These are phyloP conservation scores for Furcula furcula DNA, from an alignment of 2,888 invertebrate genomes.

Conservation along the genomic window DNA sequence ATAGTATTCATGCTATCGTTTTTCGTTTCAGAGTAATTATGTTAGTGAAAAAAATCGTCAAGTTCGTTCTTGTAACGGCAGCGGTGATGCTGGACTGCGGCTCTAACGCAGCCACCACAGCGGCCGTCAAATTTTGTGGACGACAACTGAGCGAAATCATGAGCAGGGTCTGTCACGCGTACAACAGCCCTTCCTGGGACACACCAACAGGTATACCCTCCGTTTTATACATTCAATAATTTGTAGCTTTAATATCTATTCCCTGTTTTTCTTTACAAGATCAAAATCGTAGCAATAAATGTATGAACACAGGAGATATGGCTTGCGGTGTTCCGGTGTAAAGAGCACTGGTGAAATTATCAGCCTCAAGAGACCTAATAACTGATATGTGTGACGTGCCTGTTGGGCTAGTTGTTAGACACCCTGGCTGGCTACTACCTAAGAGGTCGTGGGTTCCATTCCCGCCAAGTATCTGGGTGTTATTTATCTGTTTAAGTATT, in stretches of 20 bases:
- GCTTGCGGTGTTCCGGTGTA: no score
- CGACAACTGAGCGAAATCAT: constrained; percentile 67
- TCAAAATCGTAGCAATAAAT: no score
- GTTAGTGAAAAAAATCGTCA: constrained; percentile 53
- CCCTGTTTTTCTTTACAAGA: no score
- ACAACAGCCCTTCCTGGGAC: constrained; percentile 73
- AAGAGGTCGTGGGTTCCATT: no score
- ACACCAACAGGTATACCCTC: constrained; percentile 56
- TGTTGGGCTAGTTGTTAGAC: no score
- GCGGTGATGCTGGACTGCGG: constrained; percentile 49
- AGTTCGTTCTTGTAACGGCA: constrained; percentile 49
- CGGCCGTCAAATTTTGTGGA: constrained; percentile 65
- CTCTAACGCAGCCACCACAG: constrained; percentile 49
- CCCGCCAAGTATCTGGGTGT: no score
- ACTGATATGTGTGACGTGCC: no score
- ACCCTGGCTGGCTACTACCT: no score
- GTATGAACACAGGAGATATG: background rate
- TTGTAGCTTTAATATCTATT: no score
- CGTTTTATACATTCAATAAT: background rate
- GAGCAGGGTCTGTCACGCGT: constrained; percentile 68
- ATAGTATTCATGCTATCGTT: constrained; percentile 6
- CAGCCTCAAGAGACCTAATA: no score
- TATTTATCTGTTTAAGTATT: no score
- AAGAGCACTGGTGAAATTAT: no score
- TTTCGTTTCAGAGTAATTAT: constrained; percentile 44